phyloP scores from a whole-genome alignment of 1,140 invertebrate species.

The Tachypleus tridentatus region DNA sequence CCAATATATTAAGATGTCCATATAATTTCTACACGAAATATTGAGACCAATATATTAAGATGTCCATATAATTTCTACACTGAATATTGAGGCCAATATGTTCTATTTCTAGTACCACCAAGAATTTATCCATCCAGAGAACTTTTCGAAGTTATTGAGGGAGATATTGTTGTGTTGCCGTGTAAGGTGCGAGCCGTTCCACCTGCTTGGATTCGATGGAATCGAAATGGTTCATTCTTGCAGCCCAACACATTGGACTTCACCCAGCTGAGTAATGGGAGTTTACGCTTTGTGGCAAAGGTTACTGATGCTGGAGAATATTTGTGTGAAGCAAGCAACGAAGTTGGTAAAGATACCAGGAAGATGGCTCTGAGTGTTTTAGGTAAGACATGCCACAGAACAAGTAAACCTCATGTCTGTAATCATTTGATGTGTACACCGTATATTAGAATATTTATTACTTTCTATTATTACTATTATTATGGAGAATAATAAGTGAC shows the following conservation, averaged over 20 bases:
- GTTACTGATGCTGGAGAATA: constrained; percentile 30
- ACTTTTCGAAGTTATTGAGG: constrained; percentile 8
- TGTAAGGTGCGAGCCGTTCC: constrained; percentile 12
- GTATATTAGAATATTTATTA: too few species aligned
- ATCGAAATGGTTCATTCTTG: neutral
- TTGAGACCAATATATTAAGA: too few species aligned
- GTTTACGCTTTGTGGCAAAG: constrained; percentile 5
- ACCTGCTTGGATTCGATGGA: constrained; percentile 12
- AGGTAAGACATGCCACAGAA: constrained; percentile 13
- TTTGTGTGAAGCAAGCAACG: constrained; percentile 27
- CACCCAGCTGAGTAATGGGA: constrained; percentile 10
- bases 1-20: too few species aligned
- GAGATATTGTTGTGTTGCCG: constrained; percentile 10
- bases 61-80: too few species aligned
- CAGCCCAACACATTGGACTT: too few species aligned
- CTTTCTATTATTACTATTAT: too few species aligned
- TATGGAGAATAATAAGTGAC: too few species aligned
- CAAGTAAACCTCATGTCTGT: neutral
- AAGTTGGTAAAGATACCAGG: constrained; percentile 20
- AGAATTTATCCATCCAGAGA: constrained; percentile 1
- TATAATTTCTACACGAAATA: too few species aligned
- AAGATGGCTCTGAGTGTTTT: constrained; percentile 26
- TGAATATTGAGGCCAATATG: too few species aligned
- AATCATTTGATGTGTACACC: neutral
- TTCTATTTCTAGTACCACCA: constrained; percentile 14